These are phyloP conservation scores for Furcifer pardalis DNA, from an alignment of 2,797 vertebrate genomes.

Conservation along the genomic window DNA sequence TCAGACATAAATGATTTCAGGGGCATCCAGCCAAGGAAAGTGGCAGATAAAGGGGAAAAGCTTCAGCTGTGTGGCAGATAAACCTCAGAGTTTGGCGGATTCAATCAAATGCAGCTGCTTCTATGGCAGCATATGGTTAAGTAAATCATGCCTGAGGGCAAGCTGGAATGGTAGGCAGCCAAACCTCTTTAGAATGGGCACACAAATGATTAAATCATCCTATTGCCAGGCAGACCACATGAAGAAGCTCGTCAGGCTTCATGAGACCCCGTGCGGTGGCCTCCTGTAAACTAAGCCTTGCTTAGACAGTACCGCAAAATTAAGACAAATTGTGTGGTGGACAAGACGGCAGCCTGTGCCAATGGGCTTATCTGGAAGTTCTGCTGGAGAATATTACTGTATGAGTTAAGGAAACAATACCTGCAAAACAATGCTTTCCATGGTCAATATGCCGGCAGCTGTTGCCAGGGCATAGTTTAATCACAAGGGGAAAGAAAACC, in stretches of 20 bases:
- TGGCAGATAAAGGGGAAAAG: constrained; percentile 65
- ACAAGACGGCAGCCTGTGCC: constrained; percentile 68
- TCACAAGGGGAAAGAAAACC: constrained; percentile 77
- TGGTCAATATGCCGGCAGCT: constrained; percentile 69
- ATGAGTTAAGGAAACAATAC: constrained; percentile 64
- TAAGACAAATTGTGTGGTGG: constrained; percentile 73
- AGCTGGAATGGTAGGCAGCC: constrained; percentile 71
- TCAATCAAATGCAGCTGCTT: constrained; percentile 76
- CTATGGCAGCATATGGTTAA: constrained; percentile 73
- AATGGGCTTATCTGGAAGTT: constrained; percentile 71
- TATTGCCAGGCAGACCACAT: constrained; percentile 73
- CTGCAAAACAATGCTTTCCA: constrained; percentile 69
- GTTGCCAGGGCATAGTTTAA: constrained; percentile 76
- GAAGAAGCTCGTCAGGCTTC: constrained; percentile 71
- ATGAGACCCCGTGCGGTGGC: constrained; percentile 72
- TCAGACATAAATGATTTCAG: constrained; percentile 61
- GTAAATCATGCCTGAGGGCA: constrained; percentile 70
- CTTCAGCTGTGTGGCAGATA: constrained; percentile 61
- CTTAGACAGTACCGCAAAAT: constrained; percentile 68
- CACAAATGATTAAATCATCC: constrained; percentile 76
- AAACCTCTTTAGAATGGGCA: constrained; percentile 72
- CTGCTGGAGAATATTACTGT: constrained; percentile 62
- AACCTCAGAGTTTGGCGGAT: constrained; percentile 65
- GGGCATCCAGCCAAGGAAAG: constrained; percentile 70
- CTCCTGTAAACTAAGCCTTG: constrained; percentile 73